phyloP scores from a whole-genome alignment of 2,113 vertebrate species.

The Silurus glanis region DNA sequence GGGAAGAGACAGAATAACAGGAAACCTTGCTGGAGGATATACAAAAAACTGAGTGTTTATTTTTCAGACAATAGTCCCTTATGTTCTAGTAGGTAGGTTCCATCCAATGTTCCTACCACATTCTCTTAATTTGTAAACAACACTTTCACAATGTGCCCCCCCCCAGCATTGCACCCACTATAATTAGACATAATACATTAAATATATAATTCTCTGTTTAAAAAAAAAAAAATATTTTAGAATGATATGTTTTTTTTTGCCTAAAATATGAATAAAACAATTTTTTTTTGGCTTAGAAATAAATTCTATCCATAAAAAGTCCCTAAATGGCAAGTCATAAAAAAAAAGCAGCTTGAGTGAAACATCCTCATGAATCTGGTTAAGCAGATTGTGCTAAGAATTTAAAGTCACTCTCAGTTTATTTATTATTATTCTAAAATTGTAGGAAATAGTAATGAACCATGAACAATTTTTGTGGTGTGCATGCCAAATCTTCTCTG shows the following conservation, averaged over 20 bases:
- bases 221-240: not conserved
- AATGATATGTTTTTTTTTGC: not conserved
- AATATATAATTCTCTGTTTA: not conserved
- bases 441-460: not conserved
- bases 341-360: not conserved
- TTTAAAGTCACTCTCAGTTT: not conserved
- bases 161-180: not conserved
- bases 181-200: not conserved
- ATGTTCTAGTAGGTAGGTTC: constrained; percentile 6
- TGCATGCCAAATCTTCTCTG: not conserved
- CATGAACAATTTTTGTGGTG: not conserved
- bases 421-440: not conserved
- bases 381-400: not conserved
- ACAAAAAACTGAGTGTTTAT: not conserved
- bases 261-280: not conserved
- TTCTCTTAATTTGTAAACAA: constrained; percentile 7
- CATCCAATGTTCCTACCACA: not conserved
- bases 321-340: not conserved
- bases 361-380: not conserved
- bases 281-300: not conserved
- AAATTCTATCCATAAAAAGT: not conserved
- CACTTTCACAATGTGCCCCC: not conserved
- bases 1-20: not conserved
- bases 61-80: constrained; percentile 9
- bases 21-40: not conserved